Evolutionary conservation across 1,140 invertebrate species (phyloP).

Genomic region (Drosophila miranda): DNA sequence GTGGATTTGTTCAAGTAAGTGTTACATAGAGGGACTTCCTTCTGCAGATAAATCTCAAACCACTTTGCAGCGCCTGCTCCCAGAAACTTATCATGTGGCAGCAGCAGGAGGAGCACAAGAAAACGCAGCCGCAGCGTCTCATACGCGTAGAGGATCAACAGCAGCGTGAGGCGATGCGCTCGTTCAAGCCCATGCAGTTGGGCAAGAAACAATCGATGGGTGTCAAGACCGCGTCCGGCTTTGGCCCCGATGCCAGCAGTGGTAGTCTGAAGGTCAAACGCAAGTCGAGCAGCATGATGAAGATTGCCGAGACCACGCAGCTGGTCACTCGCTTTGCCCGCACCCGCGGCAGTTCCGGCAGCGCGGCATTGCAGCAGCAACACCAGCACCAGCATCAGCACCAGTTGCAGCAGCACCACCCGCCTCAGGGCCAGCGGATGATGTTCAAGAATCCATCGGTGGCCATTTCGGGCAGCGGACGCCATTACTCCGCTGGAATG

Average conservation of each 20-base stretch:
- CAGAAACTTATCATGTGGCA: conserved; percentile 79
- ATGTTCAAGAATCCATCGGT: conserved; percentile 43
- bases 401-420: conserved; percentile 33
- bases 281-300: conserved; percentile 63
- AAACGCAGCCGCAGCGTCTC: conserved; percentile 40
- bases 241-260: conserved; percentile 21
- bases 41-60: neutral
- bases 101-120: conserved; percentile 48
- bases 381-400: conserved; percentile 34
- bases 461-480: neutral
- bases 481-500: conserved; percentile 36
- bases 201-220: conserved; percentile 12
- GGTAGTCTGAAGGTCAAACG: conserved; percentile 49
- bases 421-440: conserved; percentile 38
- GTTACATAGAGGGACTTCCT: too few relatives aligned
- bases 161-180: conserved; percentile 23
- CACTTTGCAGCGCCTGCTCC: conserved; percentile 67
- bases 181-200: conserved; percentile 30
- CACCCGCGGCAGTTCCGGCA: conserved; percentile 25
- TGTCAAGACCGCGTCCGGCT: conserved; percentile 8
- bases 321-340: conserved; percentile 61
- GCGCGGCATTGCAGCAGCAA: conserved; percentile 25
- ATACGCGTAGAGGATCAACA: conserved; percentile 43
- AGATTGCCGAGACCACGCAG: conserved; percentile 72
- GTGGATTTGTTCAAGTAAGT: conserved; percentile 75